Base-by-base conservation (phyloP, 2,888 invertebrate species). In the Diplazon laetatorius region DNA sequence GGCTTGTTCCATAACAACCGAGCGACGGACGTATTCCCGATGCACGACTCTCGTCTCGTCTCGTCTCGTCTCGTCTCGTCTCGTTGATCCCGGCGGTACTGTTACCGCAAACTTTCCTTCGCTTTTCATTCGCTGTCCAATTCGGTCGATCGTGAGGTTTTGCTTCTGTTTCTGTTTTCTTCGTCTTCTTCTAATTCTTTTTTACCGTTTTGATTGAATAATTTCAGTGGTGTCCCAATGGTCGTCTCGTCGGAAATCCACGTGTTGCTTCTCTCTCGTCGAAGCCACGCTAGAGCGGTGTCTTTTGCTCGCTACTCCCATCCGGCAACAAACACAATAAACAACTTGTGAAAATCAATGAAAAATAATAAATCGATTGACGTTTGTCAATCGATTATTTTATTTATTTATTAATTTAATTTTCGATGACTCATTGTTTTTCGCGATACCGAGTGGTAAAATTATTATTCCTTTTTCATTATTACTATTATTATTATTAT, bases 191-290 rank as follows among this genome's bases (percentile, higher is more conserved):
- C 0, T 18, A 63, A n/a, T 46, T 5, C 2, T 35, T 9, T 12
- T 44, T 4, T 5, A 12, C 16, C 16, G 16, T 12, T 16, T 2
- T 10, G 20, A 22, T 12, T 25, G 10, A 42, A 48, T 25, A 52
- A 44, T 25, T 35, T 22, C 39, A 30, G n/a, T 14, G 12, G 5
- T 4, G 5, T 37, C 12, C 2, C 2, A 65, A 50, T 35, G 48
- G 14, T 22, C 65, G 9, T 22, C 65, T 44, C 42, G n/a, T 37
- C 57, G 20, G n/a, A n/a, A 16, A 62, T 52, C 70, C 70, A 71
- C 70, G 70, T 71, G 70, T 71, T 71, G 60, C 70, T 71, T 62
- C 70, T 20, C 46, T 16, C 42, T 14, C 22, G 25, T 10, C 63
- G n/a, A n/a, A 25, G 14, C 48, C 37, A 20, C n/a, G n/a, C n/a